Evolutionary conservation across 2,797 vertebrate species (phyloP), one percentile per base, ranked within the genome.

Genomic region (Anabacerthia variegaticeps): DNA sequence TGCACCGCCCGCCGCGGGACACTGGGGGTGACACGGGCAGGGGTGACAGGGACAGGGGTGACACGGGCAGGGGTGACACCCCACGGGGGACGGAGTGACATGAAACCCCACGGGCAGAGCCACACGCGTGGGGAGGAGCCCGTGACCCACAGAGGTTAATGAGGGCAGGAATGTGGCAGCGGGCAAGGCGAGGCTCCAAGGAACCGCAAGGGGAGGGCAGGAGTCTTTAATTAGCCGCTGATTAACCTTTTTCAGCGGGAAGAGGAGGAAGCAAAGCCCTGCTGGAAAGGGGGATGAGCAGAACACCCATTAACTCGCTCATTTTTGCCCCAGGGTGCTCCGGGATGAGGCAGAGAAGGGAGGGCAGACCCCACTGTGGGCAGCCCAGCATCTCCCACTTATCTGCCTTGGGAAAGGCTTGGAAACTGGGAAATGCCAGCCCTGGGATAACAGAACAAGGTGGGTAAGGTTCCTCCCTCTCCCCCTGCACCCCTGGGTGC

Each of bases 91-190:
- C 3, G 0, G 2, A 2, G 63, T 12, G 79, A 61, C 79, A 23
- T 8, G 2, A 49, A 66, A 17, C 0, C 16, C n/a, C 4, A 8
- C 10, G 4, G 51, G 75, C 82, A 14, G 36, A 26, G 32, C 23
- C 55, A 5, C 24, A 4, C 8, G 27, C 37, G 19, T 7, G 24
- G 27, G 58, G 21, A 51, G 15, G 37, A 32, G 34, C 11, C 5
- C n/a, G 7, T 13, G 37, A 18, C 26, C 14, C 62, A 14, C 36
- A 8, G 62, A 23, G 5, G 10, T 21, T 14, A 30, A 37, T 8
- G 3, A 14, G 1, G 0, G 12, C 62, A 17, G 22, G 26, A 23
- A 8, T 0, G 4, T 0, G 10, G 67, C 71, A 8, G n/a, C 0
- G 24, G 4, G 36, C 11, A 14, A 55, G 37, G 34, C 12, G 21